Evolutionary conservation across 2,113 vertebrate species (phyloP).

Genomic region (Antechinus flavipes): DNA sequence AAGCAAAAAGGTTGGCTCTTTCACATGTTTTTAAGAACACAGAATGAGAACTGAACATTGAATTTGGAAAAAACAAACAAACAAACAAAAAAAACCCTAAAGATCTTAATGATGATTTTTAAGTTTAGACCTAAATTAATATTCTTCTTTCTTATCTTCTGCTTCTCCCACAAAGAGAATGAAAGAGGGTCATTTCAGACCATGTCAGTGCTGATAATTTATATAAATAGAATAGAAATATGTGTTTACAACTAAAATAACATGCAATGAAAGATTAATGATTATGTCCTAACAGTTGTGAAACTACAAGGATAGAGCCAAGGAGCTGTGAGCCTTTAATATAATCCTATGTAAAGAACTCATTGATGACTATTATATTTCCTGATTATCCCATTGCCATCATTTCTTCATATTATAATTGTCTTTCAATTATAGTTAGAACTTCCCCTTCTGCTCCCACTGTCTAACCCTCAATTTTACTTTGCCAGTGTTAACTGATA

Average conservation of each 20-base stretch:
- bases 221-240: background rate
- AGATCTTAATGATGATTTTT: background rate
- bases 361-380: background rate
- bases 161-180: background rate
- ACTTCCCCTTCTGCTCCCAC: background rate
- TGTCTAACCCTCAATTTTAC: background rate
- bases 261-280: background rate
- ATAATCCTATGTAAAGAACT: background rate
- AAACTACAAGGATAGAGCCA: background rate
- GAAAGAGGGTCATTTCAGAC: background rate
- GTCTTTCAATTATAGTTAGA: background rate
- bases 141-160: background rate
- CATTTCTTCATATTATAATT: background rate
- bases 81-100: background rate
- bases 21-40: background rate
- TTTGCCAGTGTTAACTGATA: background rate
- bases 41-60: background rate
- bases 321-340: background rate
- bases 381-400: background rate
- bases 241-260: background rate
- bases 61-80: background rate
- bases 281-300: background rate
- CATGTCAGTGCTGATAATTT: background rate
- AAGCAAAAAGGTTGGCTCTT: background rate
- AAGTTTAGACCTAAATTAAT: background rate